A percentile compares a stretch with the other conserved stretches of the same genome.
These are phyloP conservation scores for Chlorodrepanis virens DNA, from an alignment of 2,113 vertebrate genomes.

Conservation along the genomic window DNA sequence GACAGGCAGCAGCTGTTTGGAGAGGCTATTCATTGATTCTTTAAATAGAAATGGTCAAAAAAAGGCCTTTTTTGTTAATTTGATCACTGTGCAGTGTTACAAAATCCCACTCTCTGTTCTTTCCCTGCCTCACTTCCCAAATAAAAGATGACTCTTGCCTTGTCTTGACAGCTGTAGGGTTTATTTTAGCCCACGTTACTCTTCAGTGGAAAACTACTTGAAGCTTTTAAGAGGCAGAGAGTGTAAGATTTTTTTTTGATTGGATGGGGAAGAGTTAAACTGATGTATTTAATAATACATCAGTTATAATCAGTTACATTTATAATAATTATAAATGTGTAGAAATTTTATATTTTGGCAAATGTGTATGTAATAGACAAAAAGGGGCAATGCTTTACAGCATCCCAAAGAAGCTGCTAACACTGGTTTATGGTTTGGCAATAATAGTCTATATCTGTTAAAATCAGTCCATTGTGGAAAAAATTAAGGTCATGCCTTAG, in stretches of 20 bases:
- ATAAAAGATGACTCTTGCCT: conserved; percentile 8
- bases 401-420: background rate
- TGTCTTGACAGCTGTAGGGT: background rate
- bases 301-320: too few relatives aligned
- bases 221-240: background rate
- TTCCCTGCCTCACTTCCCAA: background rate
- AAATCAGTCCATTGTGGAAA: background rate
- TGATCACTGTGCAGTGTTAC: background rate
- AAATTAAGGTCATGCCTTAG: background rate
- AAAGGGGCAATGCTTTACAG: background rate
- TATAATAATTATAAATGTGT: background rate
- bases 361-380: background rate
- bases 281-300: background rate
- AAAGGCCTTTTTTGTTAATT: background rate
- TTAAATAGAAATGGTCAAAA: conserved; percentile 24
- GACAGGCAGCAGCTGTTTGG: background rate
- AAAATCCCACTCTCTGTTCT: background rate
- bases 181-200: background rate
- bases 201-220: background rate
- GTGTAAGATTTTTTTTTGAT: background rate
- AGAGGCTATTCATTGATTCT: background rate
- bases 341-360: background rate
- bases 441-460: background rate
- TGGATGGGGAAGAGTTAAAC: background rate
- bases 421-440: background rate